Conservation (phyloP, 2,888 invertebrate genomes). For the Xestia xanthographa region DNA sequence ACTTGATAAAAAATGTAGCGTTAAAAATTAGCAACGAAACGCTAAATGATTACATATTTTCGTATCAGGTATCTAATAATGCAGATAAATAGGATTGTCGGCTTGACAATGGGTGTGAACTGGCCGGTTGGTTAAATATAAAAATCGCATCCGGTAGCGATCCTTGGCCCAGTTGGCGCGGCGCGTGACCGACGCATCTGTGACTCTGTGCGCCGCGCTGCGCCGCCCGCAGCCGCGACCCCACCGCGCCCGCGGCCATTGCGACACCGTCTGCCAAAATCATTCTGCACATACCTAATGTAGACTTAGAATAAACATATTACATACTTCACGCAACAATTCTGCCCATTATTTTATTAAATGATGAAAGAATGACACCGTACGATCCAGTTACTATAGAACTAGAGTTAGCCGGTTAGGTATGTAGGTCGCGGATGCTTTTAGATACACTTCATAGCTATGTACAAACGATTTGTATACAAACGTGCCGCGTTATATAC, state of each 20-base stretch:
- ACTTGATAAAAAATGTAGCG: constrained; percentile 42
- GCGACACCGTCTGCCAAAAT: constrained; percentile 73
- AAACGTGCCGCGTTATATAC: constrained; percentile 30
- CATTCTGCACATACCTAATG: constrained; percentile 69
- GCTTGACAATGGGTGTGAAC: constrained; percentile 68
- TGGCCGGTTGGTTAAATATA: constrained; percentile 71
- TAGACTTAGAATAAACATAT: constrained; percentile 58
- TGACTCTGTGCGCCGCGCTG: constrained; percentile 61
- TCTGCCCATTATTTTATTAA: constrained; percentile 52
- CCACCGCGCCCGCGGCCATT: constrained; percentile 62
- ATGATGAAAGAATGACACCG: constrained; percentile 50
- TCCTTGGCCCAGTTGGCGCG: constrained; percentile 85
- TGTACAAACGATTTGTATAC: constrained; percentile 47
- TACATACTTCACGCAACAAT: constrained; percentile 49
- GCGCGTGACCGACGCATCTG: constrained; percentile 83
- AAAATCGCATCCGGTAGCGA: constrained; percentile 80
- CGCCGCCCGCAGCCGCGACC: constrained; percentile 66
- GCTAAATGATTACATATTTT: constrained; percentile 47
- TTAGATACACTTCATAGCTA: constrained; percentile 45
- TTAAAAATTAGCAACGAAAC: constrained; percentile 12
- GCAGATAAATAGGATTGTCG: constrained; percentile 59
- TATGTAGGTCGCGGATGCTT: constrained; percentile 64
- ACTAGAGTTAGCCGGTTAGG: constrained; percentile 21
- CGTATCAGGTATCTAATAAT: constrained; percentile 49
- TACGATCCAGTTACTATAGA: constrained; percentile 46